Base-by-base conservation (phyloP, 1,140 invertebrate genomes). In the Subanguina moxae region DNA sequence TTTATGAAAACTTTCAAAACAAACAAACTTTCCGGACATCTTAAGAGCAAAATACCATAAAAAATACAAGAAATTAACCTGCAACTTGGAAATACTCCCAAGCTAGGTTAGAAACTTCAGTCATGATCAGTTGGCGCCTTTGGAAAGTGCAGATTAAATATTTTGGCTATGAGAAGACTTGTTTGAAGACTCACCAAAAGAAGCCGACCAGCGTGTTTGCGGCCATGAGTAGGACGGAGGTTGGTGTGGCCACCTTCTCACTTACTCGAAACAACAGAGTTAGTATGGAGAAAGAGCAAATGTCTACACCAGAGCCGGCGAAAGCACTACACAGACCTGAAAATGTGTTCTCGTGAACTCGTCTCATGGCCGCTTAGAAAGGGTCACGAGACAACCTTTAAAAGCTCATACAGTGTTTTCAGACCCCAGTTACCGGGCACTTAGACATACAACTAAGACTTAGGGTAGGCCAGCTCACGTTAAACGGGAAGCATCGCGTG, bases 201-300 rank as follows among this genome's bases (percentile, higher is more conserved):
- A 76, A 74, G 27, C 74, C 76, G 13, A 78, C 57, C 28, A 63
- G 3, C 7, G 75, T 74, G 57, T 80, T 80, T 27, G 48, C 23
- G 19, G 71, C 72, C 77, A 78, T 78, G 45, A 78, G 68, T 21
- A 79, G 57, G 19, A 78, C 72, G 19, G 68, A 70, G 5, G 77
- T 78, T 1, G 77, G 77, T 17, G 77, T 78, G 19, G 77, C 77
- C 23, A 75, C 72, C 32, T 78, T 78, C 57, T 78, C 77, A 21
- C 62, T 57, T 3, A 80, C 65, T 5, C 77, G 61, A 56, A 78
- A 78, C 0, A 73, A 67, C 11, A 73, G 43, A 21, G 72, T 73
- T 1, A 73, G 38, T 1, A 73, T 72, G n/a, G 72, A 73, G 27
- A 73, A 73, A 7, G 72, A 76, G 58, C 70, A 74, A 25, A 73